Conservation (phyloP, 2,113 vertebrate genomes). For the Lontra canadensis region DNA sequence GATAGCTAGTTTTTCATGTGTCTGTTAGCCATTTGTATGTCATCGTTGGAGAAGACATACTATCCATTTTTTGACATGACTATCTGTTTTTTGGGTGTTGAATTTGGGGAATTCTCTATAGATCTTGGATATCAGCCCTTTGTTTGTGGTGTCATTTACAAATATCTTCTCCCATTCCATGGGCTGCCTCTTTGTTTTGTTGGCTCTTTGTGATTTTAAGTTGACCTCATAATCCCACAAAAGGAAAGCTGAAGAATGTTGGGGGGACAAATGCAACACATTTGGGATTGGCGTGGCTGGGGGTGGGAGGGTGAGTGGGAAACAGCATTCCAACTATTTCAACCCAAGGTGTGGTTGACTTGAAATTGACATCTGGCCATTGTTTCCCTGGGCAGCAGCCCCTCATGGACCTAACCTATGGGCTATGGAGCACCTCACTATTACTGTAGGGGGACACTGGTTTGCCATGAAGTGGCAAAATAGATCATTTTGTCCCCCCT, state of each 20-base stretch:
- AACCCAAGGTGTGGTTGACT: neutral
- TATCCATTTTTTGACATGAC: too few species aligned
- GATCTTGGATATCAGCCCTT: too few species aligned
- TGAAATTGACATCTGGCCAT: neutral
- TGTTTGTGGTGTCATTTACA: too few species aligned
- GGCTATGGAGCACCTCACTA: accelerated
- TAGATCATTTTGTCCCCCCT: too few species aligned
- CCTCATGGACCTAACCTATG: neutral
- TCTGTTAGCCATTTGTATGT: too few species aligned
- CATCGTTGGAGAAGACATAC: too few species aligned
- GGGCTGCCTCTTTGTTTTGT: too few species aligned
- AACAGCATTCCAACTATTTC: neutral
- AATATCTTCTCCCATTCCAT: too few species aligned
- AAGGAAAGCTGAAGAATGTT: neutral
- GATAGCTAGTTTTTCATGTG: too few species aligned
- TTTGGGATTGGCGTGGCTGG: too few species aligned
- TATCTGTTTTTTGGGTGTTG: too few species aligned
- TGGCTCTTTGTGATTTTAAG: neutral
- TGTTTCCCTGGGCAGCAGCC: neutral
- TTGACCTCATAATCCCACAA: neutral
- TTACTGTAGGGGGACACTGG: neutral
- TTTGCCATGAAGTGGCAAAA: accelerated
- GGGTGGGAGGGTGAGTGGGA: neutral
- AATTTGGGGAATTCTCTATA: too few species aligned
- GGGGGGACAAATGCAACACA: neutral